A percentile compares a stretch with the other conserved stretches of the same genome.
Evolutionary conservation across 1,140 invertebrate genomes (phyloP).

Genomic region (Philopotamus ludificatus): DNA sequence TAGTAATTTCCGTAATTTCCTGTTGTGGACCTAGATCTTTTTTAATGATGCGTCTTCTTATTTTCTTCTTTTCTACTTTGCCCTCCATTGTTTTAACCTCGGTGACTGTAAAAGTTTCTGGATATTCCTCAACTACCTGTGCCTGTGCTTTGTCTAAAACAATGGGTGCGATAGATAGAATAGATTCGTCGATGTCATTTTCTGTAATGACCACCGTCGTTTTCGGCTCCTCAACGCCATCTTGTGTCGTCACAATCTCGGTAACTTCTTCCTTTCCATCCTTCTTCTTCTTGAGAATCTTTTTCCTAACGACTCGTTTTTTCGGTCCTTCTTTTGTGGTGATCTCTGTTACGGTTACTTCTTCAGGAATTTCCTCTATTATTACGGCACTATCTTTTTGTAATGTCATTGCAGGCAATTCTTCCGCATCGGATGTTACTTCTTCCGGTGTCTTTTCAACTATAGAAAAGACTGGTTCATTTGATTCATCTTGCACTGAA

Average conservation of each 20-base stretch:
- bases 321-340: constrained; percentile 45
- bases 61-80: constrained; percentile 40
- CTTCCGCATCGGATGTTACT: constrained; percentile 11
- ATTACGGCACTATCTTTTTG: constrained; percentile 34
- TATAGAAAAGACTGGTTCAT: constrained; percentile 19
- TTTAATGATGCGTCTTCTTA: constrained; percentile 45
- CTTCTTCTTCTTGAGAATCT: constrained; percentile 46
- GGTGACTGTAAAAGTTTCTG: constrained; percentile 46
- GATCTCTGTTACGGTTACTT: constrained; percentile 44
- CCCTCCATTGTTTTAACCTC: constrained; percentile 45
- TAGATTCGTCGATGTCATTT: constrained; percentile 38
- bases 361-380: constrained; percentile 46
- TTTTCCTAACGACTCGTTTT: constrained; percentile 48
- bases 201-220: constrained; percentile 42
- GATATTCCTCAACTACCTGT: constrained; percentile 45
- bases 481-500: constrained; percentile 42
- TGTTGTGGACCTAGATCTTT: constrained; percentile 45
- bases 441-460: constrained; percentile 36
- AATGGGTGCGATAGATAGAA: constrained; percentile 25
- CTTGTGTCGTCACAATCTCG: constrained; percentile 44
- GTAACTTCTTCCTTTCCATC: constrained; percentile 44
- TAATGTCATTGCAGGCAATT: constrained; percentile 19
- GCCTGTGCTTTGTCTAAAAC: constrained; percentile 9
- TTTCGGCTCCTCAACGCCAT: constrained; percentile 43
- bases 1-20: constrained; percentile 47